Conservation (phyloP, 1,140 invertebrate genomes). For the Nasonia giraulti region DNA sequence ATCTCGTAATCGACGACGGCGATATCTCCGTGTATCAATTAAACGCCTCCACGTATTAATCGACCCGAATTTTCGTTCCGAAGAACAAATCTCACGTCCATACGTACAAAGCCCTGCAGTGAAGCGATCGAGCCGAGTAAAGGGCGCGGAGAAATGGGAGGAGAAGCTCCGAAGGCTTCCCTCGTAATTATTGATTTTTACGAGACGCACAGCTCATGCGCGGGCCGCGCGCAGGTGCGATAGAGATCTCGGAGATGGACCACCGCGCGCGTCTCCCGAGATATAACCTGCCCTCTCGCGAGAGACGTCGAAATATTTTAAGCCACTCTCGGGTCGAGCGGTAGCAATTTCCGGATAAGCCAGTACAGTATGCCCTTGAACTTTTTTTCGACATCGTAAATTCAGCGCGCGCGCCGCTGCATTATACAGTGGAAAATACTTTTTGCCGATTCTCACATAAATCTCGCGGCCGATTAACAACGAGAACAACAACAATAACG, state of each 20-base stretch:
- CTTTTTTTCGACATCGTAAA: conserved; percentile 24
- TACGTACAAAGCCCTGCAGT: neutral
- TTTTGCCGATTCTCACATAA: conserved; percentile 49
- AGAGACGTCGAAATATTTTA: conserved; percentile 65
- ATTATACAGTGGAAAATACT: neutral
- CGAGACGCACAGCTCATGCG: conserved; percentile 57
- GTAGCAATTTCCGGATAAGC: conserved; percentile 30
- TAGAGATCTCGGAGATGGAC: conserved; percentile 64
- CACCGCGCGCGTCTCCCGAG: conserved; percentile 32
- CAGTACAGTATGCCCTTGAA: conserved; percentile 11
- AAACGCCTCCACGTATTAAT: conserved; percentile 3
- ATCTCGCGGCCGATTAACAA: conserved; percentile 30
- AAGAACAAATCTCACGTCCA: neutral
- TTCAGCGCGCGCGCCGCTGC: neutral
- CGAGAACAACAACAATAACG: neutral
- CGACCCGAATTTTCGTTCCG: neutral
- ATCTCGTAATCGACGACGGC: neutral
- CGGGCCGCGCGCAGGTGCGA: conserved; percentile 59
- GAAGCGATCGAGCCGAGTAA: neutral
- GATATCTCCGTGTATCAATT: neutral
- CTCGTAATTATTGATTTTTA: conserved; percentile 71
- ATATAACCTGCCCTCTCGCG: conserved; percentile 61
- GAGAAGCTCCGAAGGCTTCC: conserved; percentile 42
- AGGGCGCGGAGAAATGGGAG: neutral
- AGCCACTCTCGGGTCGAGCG: conserved; percentile 42